Evolutionary conservation across 2,113 vertebrate species (phyloP).

Genomic region (Regulus satrapa): DNA sequence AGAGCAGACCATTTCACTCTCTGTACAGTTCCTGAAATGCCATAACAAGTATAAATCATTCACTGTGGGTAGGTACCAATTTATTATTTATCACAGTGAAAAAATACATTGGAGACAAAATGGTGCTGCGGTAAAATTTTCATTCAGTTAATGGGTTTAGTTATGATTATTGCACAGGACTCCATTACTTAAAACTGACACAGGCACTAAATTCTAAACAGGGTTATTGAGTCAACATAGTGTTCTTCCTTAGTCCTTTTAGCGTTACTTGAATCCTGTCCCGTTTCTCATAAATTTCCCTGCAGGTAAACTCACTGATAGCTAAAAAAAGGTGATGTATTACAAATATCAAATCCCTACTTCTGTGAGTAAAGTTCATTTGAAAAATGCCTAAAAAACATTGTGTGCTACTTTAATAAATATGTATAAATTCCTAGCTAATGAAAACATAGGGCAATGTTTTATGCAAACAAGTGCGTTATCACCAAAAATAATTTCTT

Average conservation of each 20-base stretch:
- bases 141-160: conserved; percentile 1
- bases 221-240: background rate
- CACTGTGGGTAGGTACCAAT: background rate
- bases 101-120: background rate
- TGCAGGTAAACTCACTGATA: background rate
- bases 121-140: background rate
- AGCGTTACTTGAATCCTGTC: background rate
- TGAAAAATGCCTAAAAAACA: background rate
- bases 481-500: background rate
- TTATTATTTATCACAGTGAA: conserved; percentile 30
- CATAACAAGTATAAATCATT: conserved; percentile 29
- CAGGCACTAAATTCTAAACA: background rate
- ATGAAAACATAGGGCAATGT: background rate
- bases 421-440: background rate
- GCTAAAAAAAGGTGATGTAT: background rate
- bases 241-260: background rate
- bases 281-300: background rate
- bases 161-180: conserved; percentile 2
- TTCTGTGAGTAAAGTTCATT: background rate
- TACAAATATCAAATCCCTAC: background rate
- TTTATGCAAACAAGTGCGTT: background rate
- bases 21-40: background rate
- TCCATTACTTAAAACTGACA: background rate
- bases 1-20: background rate
- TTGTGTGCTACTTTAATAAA: background rate